phyloP scores from a whole-genome alignment of 2,797 vertebrate species.

The Adelosebastes latens region DNA sequence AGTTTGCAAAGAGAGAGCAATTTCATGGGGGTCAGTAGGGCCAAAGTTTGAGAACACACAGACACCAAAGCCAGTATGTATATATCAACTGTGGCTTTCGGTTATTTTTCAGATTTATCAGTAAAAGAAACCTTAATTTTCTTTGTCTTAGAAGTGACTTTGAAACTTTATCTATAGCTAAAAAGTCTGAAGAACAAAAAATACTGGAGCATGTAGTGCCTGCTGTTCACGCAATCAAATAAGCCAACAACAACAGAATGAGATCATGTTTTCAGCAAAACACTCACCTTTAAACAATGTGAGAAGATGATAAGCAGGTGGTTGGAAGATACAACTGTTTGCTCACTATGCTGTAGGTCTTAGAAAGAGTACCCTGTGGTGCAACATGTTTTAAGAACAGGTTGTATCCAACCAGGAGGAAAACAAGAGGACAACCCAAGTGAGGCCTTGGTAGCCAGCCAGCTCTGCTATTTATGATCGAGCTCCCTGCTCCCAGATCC shows the following conservation, averaged over 20 bases:
- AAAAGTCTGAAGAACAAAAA: not conserved
- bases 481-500: slow-evolving; percentile 32
- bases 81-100: not conserved
- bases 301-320: slow-evolving; percentile 18
- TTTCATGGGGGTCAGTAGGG: not conserved
- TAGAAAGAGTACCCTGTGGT: slow-evolving; percentile 20
- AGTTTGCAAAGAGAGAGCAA: not conserved
- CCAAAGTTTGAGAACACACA: not conserved
- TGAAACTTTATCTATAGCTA: not conserved
- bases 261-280: not conserved
- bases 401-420: slow-evolving; percentile 48
- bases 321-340: slow-evolving; percentile 1
- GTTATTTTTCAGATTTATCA: not conserved
- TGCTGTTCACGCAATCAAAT: not conserved
- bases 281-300: not conserved
- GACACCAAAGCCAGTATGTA: not conserved
- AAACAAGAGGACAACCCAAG: slow-evolving; percentile 56
- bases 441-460: slow-evolving; percentile 63
- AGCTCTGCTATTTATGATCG: slow-evolving; percentile 72
- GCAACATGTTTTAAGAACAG: slow-evolving; percentile 59
- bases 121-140: not conserved
- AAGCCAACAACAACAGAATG: not conserved
- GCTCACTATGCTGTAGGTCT: not conserved
- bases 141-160: not conserved
- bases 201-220: not conserved